Evolutionary conservation across 2,888 invertebrate genomes (phyloP).

Genomic region (Lydus trimaculatus): DNA sequence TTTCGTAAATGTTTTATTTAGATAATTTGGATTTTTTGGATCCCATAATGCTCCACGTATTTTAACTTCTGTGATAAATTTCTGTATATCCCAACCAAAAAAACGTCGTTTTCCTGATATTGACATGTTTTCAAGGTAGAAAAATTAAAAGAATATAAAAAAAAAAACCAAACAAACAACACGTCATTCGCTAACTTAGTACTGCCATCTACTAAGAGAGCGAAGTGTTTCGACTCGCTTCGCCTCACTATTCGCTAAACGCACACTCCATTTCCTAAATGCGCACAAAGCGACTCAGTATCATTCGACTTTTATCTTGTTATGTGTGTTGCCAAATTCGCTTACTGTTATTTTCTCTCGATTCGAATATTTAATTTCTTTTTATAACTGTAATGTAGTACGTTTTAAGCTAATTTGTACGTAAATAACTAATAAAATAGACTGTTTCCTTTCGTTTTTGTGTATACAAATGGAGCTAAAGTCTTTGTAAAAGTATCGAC

Average conservation of each 20-base stretch:
- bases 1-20: constrained; percentile 13
- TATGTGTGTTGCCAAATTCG: neutral
- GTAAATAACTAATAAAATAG: too few species aligned
- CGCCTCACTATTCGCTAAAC: constrained; percentile 3
- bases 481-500: too few species aligned
- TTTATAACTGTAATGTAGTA: neutral
- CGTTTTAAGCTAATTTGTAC: too few species aligned
- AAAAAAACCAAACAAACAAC: too few species aligned
- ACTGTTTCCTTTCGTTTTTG: too few species aligned
- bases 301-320: neutral
- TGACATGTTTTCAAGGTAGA: neutral
- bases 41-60: constrained; percentile 19
- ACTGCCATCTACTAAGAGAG: neutral
- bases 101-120: neutral
- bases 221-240: neutral
- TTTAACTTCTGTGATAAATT: constrained; percentile 22
- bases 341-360: too few species aligned
- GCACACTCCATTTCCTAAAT: neutral
- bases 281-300: constrained; percentile 3
- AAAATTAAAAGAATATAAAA: too few species aligned
- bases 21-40: constrained; percentile 13
- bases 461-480: too few species aligned
- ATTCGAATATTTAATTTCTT: too few species aligned
- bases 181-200: too few species aligned
- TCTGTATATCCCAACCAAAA: neutral